Evolutionary conservation across 2,888 invertebrate species (phyloP), one percentile per base, ranked within the genome.

Genomic region (Toxonevra muliebris): DNA sequence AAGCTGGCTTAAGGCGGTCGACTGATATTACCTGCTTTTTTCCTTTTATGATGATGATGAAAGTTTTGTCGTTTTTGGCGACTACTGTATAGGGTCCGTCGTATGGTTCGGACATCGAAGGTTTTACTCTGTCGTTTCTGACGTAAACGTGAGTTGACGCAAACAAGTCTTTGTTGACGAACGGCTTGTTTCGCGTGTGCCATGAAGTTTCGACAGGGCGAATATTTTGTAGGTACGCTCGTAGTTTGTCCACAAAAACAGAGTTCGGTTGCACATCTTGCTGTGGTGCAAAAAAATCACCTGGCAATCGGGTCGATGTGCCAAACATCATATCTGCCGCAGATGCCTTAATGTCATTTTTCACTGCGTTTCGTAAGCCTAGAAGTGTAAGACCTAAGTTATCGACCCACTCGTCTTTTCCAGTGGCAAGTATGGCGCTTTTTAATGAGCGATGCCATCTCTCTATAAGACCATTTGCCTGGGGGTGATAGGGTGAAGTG

Each of bases 381-480:
- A 54, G 19, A 17, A 54, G 15, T 12, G 54, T 54, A 11, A 54
- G 54, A 10, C 11, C 54, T 54, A 54, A 17, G 8, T 54, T 19
- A 19, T 54, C 54, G 30, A 30, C 30, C 30, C 30, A 30, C 30
- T 30, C 30, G 30, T 30, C 30, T 30, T 30, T 30, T 30, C 54
- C 54, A 30, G 54, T 17, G 4, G 54, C 19, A 11, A 54, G 19
- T 1, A 54, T 19, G 4, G 30, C 19, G 1, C 13, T 17, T 73
- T 84, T 86, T 58, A 85, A 65, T n/a, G 77, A 75, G 1, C 85
- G 73, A 69, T 86, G 85, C 62, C 80, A 78, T 5, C 83, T 69
- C 69, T 86, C 84, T 2, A 86, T 76, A 67, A 84, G 75, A 0
- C 84, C 84, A 59, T 86, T 85, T 0, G 80, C 72, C 30, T 30